Conservation (phyloP, 2,888 invertebrate genomes). For the Strigamia transsilvanica region DNA sequence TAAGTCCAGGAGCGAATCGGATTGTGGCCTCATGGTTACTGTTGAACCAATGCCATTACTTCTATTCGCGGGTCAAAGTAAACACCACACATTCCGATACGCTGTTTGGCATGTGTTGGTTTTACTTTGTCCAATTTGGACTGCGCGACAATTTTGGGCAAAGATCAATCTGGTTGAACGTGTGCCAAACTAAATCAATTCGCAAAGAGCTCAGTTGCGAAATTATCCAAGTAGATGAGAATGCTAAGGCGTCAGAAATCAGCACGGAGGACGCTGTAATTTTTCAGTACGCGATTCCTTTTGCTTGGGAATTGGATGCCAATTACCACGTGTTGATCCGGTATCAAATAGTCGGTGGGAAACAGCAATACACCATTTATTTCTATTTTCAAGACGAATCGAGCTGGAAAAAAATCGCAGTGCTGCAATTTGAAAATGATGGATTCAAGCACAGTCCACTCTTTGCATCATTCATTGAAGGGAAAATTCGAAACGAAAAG, state of each 20-base stretch:
- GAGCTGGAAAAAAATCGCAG: constrained; percentile 1
- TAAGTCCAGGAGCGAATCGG: neutral
- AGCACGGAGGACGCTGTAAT: neutral
- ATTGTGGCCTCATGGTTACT: neutral
- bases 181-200: neutral
- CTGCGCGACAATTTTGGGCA: neutral
- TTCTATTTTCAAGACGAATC: neutral
- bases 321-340: constrained; percentile 7
- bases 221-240: neutral
- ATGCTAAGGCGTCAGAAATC: neutral
- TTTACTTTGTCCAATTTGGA: constrained; percentile 1
- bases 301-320: neutral
- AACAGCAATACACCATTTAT: neutral
- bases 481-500: neutral
- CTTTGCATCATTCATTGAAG: constrained; percentile 1
- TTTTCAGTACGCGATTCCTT: neutral
- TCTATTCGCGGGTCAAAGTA: neutral
- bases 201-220: neutral
- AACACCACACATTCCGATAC: neutral
- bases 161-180: constrained; percentile 22
- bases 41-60: neutral
- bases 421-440: neutral
- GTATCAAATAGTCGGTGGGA: neutral
- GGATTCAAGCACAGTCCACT: neutral
- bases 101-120: neutral